phyloP scores from a whole-genome alignment of 2,113 vertebrate genomes.

The Coregonus clupeaformis region DNA sequence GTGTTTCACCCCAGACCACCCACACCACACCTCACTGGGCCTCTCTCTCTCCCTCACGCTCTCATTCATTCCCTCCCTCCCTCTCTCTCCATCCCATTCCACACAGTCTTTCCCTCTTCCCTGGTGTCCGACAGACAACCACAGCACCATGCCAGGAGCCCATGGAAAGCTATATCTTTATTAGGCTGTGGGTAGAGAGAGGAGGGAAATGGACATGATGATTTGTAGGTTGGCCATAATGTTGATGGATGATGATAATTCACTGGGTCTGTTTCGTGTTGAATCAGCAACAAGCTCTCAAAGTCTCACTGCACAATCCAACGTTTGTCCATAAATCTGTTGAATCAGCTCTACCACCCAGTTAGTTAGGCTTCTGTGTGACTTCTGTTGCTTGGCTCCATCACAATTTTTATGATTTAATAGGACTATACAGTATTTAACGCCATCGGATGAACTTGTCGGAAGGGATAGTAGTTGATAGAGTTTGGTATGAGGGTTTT shows the following conservation, averaged over 20 bases:
- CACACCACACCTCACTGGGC: slow-evolving; percentile 57
- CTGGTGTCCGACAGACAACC: slow-evolving; percentile 29
- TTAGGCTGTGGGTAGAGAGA: slow-evolving; percentile 65
- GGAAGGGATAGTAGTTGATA: too few relatives aligned
- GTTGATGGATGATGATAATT: slow-evolving; percentile 62
- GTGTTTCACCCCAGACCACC: slow-evolving; percentile 63
- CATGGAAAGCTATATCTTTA: slow-evolving; percentile 62
- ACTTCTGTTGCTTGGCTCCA: slow-evolving; percentile 25
- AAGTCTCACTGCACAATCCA: too few relatives aligned
- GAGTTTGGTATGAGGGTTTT: too few relatives aligned
- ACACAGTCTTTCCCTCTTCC: background rate
- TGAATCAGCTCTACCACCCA: slow-evolving; percentile 64
- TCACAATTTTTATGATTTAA: background rate
- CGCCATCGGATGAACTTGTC: too few relatives aligned
- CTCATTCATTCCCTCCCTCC: background rate
- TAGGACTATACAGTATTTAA: background rate
- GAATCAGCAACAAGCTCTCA: slow-evolving; percentile 26
- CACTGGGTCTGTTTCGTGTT: slow-evolving; percentile 62
- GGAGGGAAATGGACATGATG: slow-evolving; percentile 62
- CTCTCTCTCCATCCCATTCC: background rate
- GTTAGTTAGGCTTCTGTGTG: slow-evolving; percentile 37
- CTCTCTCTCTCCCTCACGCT: slow-evolving; percentile 18
- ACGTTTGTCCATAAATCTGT: too few relatives aligned
- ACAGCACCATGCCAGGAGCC: slow-evolving; percentile 43
- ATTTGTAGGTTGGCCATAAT: slow-evolving; percentile 65